Conservation (phyloP, 2,797 vertebrate genomes). For the Melanotaenia parkinsoni region DNA sequence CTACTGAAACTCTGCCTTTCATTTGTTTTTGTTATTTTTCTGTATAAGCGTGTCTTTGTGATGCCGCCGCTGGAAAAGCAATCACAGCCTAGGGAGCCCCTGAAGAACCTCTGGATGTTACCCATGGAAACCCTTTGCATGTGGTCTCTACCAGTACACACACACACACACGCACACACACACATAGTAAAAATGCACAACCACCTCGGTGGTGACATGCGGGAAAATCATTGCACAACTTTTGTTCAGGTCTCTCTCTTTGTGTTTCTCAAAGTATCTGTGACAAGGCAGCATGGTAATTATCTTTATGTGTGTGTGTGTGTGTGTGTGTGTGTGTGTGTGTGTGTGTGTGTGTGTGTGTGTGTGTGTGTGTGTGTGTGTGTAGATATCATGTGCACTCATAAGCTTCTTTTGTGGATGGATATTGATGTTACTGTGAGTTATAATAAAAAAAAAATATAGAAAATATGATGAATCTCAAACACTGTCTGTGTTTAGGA, state of each 20-base stretch:
- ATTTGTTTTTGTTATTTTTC: slow-evolving; percentile 29
- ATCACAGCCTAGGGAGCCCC: slow-evolving; percentile 60
- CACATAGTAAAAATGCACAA: slow-evolving; percentile 26
- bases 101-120: slow-evolving; percentile 61
- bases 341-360: background rate
- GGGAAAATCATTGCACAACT: slow-evolving; percentile 72
- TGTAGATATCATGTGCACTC: slow-evolving; percentile 21
- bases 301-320: slow-evolving; percentile 17
- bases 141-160: slow-evolving; percentile 62
- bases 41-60: slow-evolving; percentile 67
- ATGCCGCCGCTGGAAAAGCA: slow-evolving; percentile 72
- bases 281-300: slow-evolving; percentile 68
- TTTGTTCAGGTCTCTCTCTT: slow-evolving; percentile 69
- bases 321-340: too few species aligned
- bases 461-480: slow-evolving; percentile 34
- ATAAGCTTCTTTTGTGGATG: slow-evolving; percentile 53
- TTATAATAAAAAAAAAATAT: slow-evolving; percentile 44
- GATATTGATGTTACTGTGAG: slow-evolving; percentile 50
- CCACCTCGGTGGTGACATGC: slow-evolving; percentile 55
- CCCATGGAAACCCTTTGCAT: slow-evolving; percentile 74
- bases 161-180: background rate
- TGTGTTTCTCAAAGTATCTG: slow-evolving; percentile 82
- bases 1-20: slow-evolving; percentile 21
- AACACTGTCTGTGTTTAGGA: slow-evolving; percentile 20
- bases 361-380: too few species aligned